Base-by-base conservation (phyloP, 2,888 invertebrate species). In the Chaetogeoica ovagalla region DNA sequence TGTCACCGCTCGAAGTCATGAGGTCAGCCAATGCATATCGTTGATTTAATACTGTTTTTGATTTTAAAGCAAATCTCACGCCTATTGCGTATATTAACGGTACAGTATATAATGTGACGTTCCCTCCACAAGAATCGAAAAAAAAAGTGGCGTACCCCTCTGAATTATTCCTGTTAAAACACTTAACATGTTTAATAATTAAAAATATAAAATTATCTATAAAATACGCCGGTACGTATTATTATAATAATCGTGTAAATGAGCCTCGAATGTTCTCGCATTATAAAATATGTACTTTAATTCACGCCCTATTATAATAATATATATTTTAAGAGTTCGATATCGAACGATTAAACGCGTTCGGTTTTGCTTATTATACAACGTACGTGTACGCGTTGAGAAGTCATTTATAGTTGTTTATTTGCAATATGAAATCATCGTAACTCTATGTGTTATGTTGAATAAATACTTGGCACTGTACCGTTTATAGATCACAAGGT, bases 1-100 rank as follows among this genome's bases (percentile, higher is more conserved):
- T 94, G 39, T 93, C 95, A 66, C 94, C 94, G 0, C 87, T 96
- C 0, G 96, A 96, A 89, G 95, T 96, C 0, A 93, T 95, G 86
- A 90, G 95, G 94, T 95, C 86, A 86, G 48, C 15, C 15, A 48
- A 43, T 43, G 9, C 9, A 43, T 43, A 7, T 43, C 9, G 9
- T 6, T 43, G 43, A 9, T 43, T 43, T 43, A 43, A 43, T 43
- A 9, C 6, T 43, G 43, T 43, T 9, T n/a, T 43, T 9, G 6
- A 9, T 43, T 7, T 9, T 9, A 43, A 43, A 43, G 43, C 2
- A 43, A 7, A 43, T 43, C 43, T 43, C 30, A 30, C 30, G 30
- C 30, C 30, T 30, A 30, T 30, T 4, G 30, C 30, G 30, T 30
- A 30, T 30, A 30, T 30, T 30, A 30, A 30, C 30, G 30, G 4